Evolutionary conservation across 2,113 vertebrate species (phyloP).

Genomic region (Passerina amoena): DNA sequence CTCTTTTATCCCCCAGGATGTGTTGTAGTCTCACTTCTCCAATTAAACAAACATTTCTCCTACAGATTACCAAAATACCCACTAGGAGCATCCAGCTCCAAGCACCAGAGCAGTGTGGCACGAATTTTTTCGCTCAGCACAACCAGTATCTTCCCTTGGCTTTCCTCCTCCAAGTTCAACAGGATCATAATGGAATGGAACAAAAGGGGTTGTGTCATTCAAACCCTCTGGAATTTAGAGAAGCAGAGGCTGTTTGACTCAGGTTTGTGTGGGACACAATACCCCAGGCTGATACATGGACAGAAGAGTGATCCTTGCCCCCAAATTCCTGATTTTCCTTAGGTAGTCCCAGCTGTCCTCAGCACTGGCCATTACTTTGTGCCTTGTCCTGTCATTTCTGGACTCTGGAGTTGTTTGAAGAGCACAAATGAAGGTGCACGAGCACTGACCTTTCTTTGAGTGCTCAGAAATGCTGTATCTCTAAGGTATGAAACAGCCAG

Average conservation of each 20-base stretch:
- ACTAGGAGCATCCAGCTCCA: background rate
- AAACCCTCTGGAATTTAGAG: background rate
- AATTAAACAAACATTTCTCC: background rate
- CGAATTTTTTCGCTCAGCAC: background rate
- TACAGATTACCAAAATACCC: background rate
- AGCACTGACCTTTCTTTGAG: background rate
- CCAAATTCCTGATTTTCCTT: background rate
- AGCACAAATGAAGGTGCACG: background rate
- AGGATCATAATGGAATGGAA: background rate
- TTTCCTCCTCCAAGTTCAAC: background rate
- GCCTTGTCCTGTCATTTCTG: background rate
- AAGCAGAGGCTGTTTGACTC: background rate
- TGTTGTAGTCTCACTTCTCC: background rate
- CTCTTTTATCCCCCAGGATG: background rate
- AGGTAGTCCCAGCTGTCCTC: background rate
- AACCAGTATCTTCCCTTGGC: background rate
- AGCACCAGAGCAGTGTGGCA: background rate
- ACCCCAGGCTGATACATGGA: background rate
- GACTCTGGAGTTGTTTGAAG: background rate
- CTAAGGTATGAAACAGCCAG: background rate
- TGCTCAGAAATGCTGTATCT: background rate
- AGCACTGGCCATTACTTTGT: background rate
- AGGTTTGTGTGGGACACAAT: background rate
- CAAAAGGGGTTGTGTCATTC: background rate
- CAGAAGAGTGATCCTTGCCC: background rate